Conservation (phyloP, 2,888 invertebrate genomes). For the Eupelmus urozonus region DNA sequence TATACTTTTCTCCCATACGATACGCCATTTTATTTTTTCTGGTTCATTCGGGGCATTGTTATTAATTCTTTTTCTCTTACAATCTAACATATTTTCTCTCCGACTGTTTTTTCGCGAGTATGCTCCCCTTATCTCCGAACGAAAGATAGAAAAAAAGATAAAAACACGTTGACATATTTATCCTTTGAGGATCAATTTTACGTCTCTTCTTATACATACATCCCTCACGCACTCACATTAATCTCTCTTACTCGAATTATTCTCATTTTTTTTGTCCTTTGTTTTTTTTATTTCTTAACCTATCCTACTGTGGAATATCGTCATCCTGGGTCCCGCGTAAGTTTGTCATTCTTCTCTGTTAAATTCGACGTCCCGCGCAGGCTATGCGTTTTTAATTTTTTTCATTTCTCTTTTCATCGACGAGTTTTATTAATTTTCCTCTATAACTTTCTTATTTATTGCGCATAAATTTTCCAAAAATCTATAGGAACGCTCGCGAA, state of each 20-base stretch:
- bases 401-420: constrained; percentile 43
- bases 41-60: background rate
- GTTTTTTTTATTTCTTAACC: constrained; percentile 38
- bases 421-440: constrained; percentile 27
- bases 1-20: background rate
- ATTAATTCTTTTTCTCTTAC: constrained; percentile 1
- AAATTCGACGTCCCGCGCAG: constrained; percentile 60
- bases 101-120: background rate
- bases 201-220: constrained; percentile 12
- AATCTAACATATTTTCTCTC: constrained; percentile 20
- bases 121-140: constrained; percentile 12
- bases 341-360: constrained; percentile 51
- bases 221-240: constrained; percentile 16
- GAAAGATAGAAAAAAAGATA: constrained; percentile 26
- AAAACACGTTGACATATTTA: constrained; percentile 21
- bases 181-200: constrained; percentile 22
- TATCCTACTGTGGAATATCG: constrained; percentile 61
- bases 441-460: constrained; percentile 38
- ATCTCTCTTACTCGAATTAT: constrained; percentile 29
- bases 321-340: constrained; percentile 71
- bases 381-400: constrained; percentile 63
- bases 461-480: constrained; percentile 43
- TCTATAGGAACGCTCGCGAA: constrained; percentile 48
- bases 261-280: constrained; percentile 15
- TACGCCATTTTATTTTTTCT: constrained; percentile 14